Percentiles rank a stretch among this genome's conserved stretches.
phyloP scores from a whole-genome alignment of 35 echinoderm and acorn worm species.

The Anneissia japonica region DNA sequence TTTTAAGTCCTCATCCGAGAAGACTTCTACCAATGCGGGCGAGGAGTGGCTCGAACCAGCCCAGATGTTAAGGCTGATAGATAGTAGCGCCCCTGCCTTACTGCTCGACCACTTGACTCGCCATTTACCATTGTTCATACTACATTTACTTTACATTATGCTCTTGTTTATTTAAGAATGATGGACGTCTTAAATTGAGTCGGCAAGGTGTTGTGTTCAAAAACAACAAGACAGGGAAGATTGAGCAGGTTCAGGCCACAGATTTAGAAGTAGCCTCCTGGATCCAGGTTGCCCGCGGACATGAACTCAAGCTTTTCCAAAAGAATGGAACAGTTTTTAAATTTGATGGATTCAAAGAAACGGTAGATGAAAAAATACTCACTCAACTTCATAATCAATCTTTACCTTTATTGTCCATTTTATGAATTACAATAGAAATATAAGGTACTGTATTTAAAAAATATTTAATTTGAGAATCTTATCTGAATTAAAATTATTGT shows the following conservation, averaged over 20 bases:
- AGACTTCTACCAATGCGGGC: no score
- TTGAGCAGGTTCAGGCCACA: constrained; percentile 81
- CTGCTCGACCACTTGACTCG: not conserved
- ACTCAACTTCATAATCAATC: no score
- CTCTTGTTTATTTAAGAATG: constrained; percentile 49
- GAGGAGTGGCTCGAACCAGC: no score
- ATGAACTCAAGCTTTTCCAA: constrained; percentile 87
- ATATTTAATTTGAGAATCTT: no score
- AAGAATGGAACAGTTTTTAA: constrained; percentile 77
- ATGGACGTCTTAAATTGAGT: constrained; percentile 72
- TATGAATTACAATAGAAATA: no score
- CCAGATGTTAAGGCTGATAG: not conserved
- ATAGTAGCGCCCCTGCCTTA: not conserved
- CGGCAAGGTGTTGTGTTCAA: constrained; percentile 84
- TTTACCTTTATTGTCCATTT: no score
- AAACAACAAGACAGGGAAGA: constrained; percentile 90
- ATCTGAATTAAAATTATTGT: no score
- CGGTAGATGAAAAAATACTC: no score
- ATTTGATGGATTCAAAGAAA: constrained; percentile 96
- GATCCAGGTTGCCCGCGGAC: constrained; percentile 71
- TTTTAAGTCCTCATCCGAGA: no score
- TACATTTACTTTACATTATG: not conserved
- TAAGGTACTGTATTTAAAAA: no score
- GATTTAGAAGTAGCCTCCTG: constrained; percentile 74
- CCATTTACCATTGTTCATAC: not conserved